These are phyloP conservation scores for Bradypodion pumilum DNA, from an alignment of 2,797 vertebrate genomes.

Conservation along the genomic window DNA sequence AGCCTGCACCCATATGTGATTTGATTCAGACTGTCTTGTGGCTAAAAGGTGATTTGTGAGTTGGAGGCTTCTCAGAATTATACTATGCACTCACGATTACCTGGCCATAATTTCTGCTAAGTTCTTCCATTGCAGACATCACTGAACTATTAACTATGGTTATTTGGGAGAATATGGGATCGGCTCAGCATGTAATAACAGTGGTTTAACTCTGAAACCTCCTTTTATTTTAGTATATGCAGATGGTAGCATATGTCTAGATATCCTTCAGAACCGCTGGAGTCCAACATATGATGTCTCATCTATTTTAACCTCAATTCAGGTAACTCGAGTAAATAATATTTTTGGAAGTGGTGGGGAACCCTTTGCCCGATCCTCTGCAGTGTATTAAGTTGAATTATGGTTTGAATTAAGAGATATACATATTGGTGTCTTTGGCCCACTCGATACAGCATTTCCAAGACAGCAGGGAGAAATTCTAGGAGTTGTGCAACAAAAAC, in stretches of 20 bases:
- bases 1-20: not conserved
- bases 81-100: not conserved
- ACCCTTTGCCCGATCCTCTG: not conserved
- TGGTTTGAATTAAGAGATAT: not conserved
- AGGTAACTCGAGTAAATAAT: constrained; percentile 79
- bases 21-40: not conserved
- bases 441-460: too few relatives aligned
- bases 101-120: not conserved
- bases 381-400: not conserved
- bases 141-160: constrained; percentile 1
- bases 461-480: too few relatives aligned
- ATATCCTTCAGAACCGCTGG: constrained; percentile 99
- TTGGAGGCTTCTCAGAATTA: not conserved
- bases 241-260: constrained; percentile 99
- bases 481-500: too few relatives aligned
- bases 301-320: constrained; percentile 99
- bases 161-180: not conserved
- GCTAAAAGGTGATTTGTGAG: not conserved
- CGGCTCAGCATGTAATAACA: not conserved
- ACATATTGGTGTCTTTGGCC: too few relatives aligned
- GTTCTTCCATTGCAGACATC: not conserved
- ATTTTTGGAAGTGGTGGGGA: not conserved
- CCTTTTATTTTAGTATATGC: constrained; percentile 87
- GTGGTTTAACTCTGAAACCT: constrained; percentile 20
- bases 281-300: constrained; percentile 98